Evolutionary conservation across 2,113 vertebrate genomes (phyloP).

Genomic region (Archocentrus centrarchus): DNA sequence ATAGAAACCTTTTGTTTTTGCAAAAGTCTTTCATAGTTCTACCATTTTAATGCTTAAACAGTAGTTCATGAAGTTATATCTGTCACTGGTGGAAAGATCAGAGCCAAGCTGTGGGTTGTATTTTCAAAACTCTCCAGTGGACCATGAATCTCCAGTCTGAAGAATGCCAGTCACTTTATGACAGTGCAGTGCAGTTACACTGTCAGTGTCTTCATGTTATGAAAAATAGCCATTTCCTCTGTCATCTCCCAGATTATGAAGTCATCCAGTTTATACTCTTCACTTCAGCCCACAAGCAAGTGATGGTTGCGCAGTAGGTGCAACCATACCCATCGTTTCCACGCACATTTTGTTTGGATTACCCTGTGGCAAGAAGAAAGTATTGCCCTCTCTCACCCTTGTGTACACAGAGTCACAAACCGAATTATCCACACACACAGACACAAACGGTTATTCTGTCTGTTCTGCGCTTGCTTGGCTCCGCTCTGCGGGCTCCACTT

Average conservation of each 20-base stretch:
- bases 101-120: background rate
- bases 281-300: slow-evolving; percentile 11
- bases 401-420: slow-evolving; percentile 5
- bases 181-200: background rate
- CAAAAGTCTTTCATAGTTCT: background rate
- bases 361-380: slow-evolving; percentile 25
- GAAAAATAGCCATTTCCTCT: slow-evolving; percentile 26
- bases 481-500: slow-evolving; percentile 39
- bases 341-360: slow-evolving; percentile 51
- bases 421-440: slow-evolving; percentile 10
- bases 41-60: slow-evolving; percentile 5
- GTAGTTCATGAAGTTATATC: background rate
- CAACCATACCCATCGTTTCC: slow-evolving; percentile 21
- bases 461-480: slow-evolving; percentile 44
- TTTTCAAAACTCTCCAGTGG: background rate
- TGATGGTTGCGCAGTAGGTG: slow-evolving; percentile 22
- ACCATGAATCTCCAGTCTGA: slow-evolving; percentile 16
- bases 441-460: slow-evolving; percentile 26
- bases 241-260: slow-evolving; percentile 6
- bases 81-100: slow-evolving; percentile 6
- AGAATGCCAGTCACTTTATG: background rate
- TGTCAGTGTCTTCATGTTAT: background rate
- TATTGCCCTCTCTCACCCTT: slow-evolving; percentile 19
- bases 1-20: background rate
- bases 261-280: slow-evolving; percentile 1